phyloP scores from a whole-genome alignment of 2,113 vertebrate genomes.

The Chinchilla lanigera region DNA sequence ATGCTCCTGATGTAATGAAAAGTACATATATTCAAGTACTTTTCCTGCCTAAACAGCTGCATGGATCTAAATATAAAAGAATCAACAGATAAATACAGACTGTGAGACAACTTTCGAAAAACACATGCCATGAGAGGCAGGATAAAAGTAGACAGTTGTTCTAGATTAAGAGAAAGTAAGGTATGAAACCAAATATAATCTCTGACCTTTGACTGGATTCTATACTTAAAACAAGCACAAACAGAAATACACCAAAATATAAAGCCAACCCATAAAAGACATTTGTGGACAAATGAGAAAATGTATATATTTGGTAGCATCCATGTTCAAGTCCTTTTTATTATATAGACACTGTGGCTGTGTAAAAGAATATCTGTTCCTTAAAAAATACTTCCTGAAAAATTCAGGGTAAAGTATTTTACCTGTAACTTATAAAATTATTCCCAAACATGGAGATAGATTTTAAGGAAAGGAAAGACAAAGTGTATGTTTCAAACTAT shows the following conservation, averaged over 20 bases:
- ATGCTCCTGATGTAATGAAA: not conserved
- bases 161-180: conserved; percentile 26
- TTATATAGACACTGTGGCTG: not conserved
- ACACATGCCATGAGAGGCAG: not conserved
- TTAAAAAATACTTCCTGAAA: conserved; percentile 12
- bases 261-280: not conserved
- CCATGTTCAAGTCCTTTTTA: not conserved
- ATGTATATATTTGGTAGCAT: not conserved
- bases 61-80: conserved; percentile 46
- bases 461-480: not conserved
- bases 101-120: conserved; percentile 14
- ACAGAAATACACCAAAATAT: not conserved
- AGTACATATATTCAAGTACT: not conserved
- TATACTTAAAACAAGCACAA: not conserved
- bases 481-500: not conserved
- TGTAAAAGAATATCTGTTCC: not conserved
- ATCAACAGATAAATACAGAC: conserved; percentile 10
- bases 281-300: not conserved
- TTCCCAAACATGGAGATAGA: not conserved
- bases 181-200: conserved; percentile 26
- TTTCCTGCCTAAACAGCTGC: not conserved
- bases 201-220: not conserved
- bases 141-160: not conserved
- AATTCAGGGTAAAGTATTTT: not conserved
- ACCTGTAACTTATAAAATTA: not conserved